Percentiles rank a stretch among this genome's conserved stretches.
These are phyloP conservation scores for Ips typographus DNA, from an alignment of 1,140 invertebrate genomes.

Conservation along the genomic window DNA sequence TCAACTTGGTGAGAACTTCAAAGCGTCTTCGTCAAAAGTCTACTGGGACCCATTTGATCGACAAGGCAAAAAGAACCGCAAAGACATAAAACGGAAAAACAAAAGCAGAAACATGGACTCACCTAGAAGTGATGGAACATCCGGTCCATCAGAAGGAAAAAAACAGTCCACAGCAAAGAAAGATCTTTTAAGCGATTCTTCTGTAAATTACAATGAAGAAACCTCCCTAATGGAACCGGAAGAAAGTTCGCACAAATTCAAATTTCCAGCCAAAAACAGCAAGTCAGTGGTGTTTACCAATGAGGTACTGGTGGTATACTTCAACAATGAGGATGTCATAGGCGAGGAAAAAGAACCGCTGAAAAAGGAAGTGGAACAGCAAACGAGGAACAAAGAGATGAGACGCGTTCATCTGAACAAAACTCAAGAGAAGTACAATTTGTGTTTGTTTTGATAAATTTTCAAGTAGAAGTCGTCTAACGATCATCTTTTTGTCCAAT, in stretches of 20 bases:
- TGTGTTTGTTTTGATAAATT: slow-evolving; percentile 39
- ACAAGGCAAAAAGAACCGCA: slow-evolving; percentile 36
- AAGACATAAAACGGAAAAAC: slow-evolving; percentile 33
- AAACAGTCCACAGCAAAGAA: slow-evolving; percentile 4
- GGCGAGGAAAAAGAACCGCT: slow-evolving; percentile 46
- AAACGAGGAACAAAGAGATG: slow-evolving; percentile 49
- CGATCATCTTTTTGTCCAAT: no score
- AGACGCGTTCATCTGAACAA: slow-evolving; percentile 42
- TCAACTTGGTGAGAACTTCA: slow-evolving; percentile 35
- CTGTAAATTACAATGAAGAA: slow-evolving; percentile 15
- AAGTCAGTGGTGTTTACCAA: slow-evolving; percentile 47
- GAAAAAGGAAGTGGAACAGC: slow-evolving; percentile 48
- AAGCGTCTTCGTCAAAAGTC: slow-evolving; percentile 26
- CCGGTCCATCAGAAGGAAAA: slow-evolving; percentile 2
- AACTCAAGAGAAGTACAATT: slow-evolving; percentile 41
- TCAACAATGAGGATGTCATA: slow-evolving; percentile 44
- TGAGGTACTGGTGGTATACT: slow-evolving; percentile 47
- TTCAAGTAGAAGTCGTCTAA: no score
- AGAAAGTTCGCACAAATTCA: slow-evolving; percentile 33
- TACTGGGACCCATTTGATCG: slow-evolving; percentile 42
- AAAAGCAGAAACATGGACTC: slow-evolving; percentile 33
- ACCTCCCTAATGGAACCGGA: slow-evolving; percentile 29
- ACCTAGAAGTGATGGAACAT: slow-evolving; percentile 1
- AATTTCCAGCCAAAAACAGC: slow-evolving; percentile 42
- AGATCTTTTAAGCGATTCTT: neutral